Base-by-base conservation (phyloP, 1,140 invertebrate species). In the Bombus terrestris region DNA sequence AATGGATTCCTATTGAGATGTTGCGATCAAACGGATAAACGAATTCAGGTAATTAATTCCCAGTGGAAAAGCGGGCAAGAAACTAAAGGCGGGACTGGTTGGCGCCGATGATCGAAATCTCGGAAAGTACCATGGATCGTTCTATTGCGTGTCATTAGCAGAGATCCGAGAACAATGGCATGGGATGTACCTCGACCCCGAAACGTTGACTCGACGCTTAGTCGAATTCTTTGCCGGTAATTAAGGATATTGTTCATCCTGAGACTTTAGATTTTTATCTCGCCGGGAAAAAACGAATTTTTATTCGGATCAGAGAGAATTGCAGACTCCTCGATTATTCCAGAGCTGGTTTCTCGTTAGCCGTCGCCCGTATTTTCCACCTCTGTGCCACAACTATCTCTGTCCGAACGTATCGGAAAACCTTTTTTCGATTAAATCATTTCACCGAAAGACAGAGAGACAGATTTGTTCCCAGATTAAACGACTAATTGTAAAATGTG, bases 221-320 rank as follows among this genome's bases (percentile, higher is more conserved):
- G 22, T 13, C 82, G 4, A 68, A 81, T 79, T 69, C 47, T 37
- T 57, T 12, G 15, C 35, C 62, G 59, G 81, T 84, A 66, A 86
- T 86, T 86, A 78, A 86, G 35, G 62, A 68, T 77, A 84, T 84
- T 84, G 81, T 84, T 86, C 69, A 32, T 18, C 18, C 74, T 5
- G 39, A 25, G 78, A 81, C 69, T 41, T 85, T 73, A 74, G 41
- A 62, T 86, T 62, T 86, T 41, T 81, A 43, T 69, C 47, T 76
- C 79, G 37, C 0, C 13, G 22, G 22, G 32, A 28, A 18, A 18
- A 28, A 39, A 22, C 25, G 64, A 77, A 83, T 72, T 57, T 71
- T 47, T 37, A 35, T 69, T 64, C 47, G 47, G 18, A 22, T 22
- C 53, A 62, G 59, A n/a, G 32, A 32, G 62, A 66, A 62, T n/a